phyloP scores from a whole-genome alignment of 2,113 vertebrate species.

The Coregonus clupeaformis region DNA sequence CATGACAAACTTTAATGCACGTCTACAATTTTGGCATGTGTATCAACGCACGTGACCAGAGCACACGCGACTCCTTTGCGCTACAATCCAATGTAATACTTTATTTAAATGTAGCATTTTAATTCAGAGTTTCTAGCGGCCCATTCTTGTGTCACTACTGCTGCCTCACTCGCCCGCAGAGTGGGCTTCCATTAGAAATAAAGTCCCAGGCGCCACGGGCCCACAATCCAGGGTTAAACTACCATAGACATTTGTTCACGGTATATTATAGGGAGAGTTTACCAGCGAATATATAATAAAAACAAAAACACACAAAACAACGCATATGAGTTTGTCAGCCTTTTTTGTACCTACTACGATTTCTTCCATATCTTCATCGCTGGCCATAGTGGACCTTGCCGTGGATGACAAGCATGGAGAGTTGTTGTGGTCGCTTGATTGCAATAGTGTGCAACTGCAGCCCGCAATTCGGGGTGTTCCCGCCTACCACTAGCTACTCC shows the following conservation, averaged over 20 bases:
- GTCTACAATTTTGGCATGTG: no score
- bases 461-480: no score
- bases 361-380: no score
- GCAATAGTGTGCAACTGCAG: background rate
- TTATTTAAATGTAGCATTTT: background rate
- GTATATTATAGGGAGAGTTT: background rate
- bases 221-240: background rate
- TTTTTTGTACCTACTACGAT: conserved; percentile 91
- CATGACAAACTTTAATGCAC: no score
- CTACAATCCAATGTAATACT: background rate
- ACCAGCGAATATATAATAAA: background rate
- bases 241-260: background rate
- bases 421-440: conserved; percentile 81
- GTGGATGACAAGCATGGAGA: no score
- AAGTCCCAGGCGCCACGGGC: conserved; percentile 41
- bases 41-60: no score
- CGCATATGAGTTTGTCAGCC: background rate
- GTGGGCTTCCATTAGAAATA: conserved; percentile 29
- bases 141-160: background rate
- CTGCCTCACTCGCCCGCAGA: background rate
- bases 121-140: background rate
- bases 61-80: background rate
- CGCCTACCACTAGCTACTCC: no score
- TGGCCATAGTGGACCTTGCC: no score
- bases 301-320: no score